Conservation (phyloP, 2,888 invertebrate genomes). For the Oasisia sp. region DNA sequence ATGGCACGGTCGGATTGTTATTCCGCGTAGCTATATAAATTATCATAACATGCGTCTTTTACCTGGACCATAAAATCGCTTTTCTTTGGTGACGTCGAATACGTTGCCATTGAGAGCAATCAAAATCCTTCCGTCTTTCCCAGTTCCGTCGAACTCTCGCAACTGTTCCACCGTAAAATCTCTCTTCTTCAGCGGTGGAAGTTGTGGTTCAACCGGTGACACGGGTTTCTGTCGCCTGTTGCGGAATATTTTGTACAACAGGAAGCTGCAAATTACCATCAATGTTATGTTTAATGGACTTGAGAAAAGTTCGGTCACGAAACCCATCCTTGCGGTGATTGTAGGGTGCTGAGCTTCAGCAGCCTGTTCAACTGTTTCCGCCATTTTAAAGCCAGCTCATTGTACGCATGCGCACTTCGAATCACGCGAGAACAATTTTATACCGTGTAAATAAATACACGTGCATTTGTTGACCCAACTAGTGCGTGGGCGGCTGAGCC, state of each 20-base stretch:
- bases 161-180: conserved; percentile 91
- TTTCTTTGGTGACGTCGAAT: conserved; percentile 90
- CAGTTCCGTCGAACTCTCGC: conserved; percentile 84
- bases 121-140: conserved; percentile 84
- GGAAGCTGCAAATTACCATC: conserved; percentile 75
- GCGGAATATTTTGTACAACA: conserved; percentile 79
- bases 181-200: conserved; percentile 83
- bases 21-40: conserved; percentile 17
- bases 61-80: conserved; percentile 95
- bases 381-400: conserved; percentile 10
- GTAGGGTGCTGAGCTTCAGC: not conserved
- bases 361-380: conserved; percentile 13
- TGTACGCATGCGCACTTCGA: conserved; percentile 10
- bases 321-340: not conserved
- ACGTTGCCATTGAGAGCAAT: conserved; percentile 94
- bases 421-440: not conserved
- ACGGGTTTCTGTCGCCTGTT: conserved; percentile 46
- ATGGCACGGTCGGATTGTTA: not conserved
- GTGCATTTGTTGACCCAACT: conserved; percentile 3
- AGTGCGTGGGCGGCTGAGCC: not conserved
- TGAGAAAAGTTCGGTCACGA: not conserved
- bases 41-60: conserved; percentile 46
- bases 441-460: not conserved
- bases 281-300: conserved; percentile 79
- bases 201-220: conserved; percentile 69